phyloP scores from a whole-genome alignment of 2,113 vertebrate genomes.

The Macrotus californicus region DNA sequence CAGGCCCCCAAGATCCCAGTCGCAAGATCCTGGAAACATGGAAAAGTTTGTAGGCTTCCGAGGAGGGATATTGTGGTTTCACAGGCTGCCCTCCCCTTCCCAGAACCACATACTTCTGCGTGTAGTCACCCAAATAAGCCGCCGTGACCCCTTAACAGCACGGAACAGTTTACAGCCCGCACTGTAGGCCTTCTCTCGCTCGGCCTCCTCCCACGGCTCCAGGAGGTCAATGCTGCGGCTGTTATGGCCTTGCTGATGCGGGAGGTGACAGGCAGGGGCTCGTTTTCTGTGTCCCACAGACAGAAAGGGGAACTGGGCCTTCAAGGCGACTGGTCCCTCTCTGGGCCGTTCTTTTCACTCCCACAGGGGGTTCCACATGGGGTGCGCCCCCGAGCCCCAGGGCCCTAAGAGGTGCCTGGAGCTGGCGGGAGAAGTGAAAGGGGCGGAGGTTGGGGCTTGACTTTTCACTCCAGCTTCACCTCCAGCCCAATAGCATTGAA shows the following conservation, averaged over 20 bases:
- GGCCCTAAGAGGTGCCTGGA: background rate
- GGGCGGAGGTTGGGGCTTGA: no score
- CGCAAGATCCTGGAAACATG: background rate
- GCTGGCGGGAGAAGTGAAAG: background rate
- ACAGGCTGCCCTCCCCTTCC: background rate
- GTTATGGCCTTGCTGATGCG: background rate
- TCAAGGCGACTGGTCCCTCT: background rate
- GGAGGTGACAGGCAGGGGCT: background rate
- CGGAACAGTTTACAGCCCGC: background rate
- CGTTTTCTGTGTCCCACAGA: background rate
- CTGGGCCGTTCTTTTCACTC: background rate
- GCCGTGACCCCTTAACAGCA: background rate
- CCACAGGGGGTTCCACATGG: background rate
- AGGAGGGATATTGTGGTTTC: conserved; percentile 5
- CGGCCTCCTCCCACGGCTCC: background rate
- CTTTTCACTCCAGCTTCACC: background rate
- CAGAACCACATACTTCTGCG: background rate
- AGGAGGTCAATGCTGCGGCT: background rate
- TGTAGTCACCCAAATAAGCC: background rate
- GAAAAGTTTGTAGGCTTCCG: background rate
- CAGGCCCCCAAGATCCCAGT: background rate
- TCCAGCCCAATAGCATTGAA: background rate
- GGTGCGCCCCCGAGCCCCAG: background rate
- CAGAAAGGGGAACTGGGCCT: background rate
- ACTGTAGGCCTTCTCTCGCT: background rate